Evolutionary conservation across 2,113 vertebrate genomes (phyloP).

Genomic region (Saccopteryx bilineata): DNA sequence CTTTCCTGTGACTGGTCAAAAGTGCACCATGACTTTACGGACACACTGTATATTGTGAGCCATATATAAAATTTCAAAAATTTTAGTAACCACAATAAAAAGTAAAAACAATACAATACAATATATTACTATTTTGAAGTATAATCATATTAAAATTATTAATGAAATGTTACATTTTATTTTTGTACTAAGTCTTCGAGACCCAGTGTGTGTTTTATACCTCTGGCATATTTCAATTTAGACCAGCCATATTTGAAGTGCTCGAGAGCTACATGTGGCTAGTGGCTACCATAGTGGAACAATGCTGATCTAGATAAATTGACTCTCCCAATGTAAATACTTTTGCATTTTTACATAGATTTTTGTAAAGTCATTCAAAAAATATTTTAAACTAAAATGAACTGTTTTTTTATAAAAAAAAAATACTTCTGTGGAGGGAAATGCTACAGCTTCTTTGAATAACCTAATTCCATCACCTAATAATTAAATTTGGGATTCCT

Average conservation of each 20-base stretch:
- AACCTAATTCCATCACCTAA: conserved; percentile 30
- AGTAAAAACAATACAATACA: conserved; percentile 22
- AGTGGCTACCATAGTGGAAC: conserved; percentile 44
- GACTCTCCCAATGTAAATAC: conserved; percentile 6
- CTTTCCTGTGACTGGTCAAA: too few relatives aligned
- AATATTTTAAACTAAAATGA: conserved; percentile 43
- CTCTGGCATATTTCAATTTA: conserved; percentile 2
- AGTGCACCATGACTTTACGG: too few relatives aligned
- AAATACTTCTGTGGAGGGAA: conserved; percentile 45
- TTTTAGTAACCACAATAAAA: conserved; percentile 36
- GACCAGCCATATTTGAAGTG: conserved; percentile 4
- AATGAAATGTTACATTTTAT: conserved; percentile 3
- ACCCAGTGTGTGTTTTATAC: background rate
- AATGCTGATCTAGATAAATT: background rate
- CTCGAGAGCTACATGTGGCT: background rate
- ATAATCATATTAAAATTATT: conserved; percentile 20
- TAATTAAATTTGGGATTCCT: conserved; percentile 26
- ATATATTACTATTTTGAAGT: conserved; percentile 33
- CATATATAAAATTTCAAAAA: background rate
- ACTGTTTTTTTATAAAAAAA: conserved; percentile 13
- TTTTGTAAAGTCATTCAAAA: conserved; percentile 39
- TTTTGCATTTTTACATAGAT: conserved; percentile 3
- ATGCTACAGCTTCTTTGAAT: conserved; percentile 7
- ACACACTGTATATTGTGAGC: background rate
- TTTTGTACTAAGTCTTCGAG: conserved; percentile 18